These are phyloP conservation scores for Daphoenositta chrysoptera DNA, from an alignment of 2,113 vertebrate species.

Conservation along the genomic window DNA sequence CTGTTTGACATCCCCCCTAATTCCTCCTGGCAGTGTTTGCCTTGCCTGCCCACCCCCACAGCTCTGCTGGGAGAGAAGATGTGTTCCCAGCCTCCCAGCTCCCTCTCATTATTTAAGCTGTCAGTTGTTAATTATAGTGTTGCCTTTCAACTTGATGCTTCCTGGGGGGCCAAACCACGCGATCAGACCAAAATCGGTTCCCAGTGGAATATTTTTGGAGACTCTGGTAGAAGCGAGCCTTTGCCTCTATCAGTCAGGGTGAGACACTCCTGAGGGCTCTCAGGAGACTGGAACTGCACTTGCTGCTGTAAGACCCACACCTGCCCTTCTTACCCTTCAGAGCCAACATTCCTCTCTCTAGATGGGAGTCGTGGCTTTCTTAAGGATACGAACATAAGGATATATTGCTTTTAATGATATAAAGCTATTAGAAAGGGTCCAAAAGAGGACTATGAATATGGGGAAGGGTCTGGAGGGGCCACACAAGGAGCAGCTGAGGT, in stretches of 20 bases:
- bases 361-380: not conserved
- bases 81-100: not conserved
- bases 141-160: not conserved
- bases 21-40: not conserved
- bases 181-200: not conserved
- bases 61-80: not conserved
- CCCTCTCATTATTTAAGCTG: slow-evolving; percentile 3
- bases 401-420: not conserved
- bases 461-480: not conserved
- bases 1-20: not conserved
- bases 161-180: not conserved
- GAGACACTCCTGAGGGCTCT: not conserved
- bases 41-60: not conserved
- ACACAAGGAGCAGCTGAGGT: not conserved
- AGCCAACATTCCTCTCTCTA: not conserved
- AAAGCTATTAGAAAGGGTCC: not conserved
- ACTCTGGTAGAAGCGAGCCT: not conserved
- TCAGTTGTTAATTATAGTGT: slow-evolving; percentile 2
- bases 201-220: not conserved
- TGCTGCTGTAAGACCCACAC: not conserved
- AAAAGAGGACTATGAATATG: not conserved
- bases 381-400: not conserved
- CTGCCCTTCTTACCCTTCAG: not conserved
- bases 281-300: not conserved
- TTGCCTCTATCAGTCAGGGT: not conserved